phyloP scores from a whole-genome alignment of 2,113 vertebrate genomes.

The Podocnemis expansa region DNA sequence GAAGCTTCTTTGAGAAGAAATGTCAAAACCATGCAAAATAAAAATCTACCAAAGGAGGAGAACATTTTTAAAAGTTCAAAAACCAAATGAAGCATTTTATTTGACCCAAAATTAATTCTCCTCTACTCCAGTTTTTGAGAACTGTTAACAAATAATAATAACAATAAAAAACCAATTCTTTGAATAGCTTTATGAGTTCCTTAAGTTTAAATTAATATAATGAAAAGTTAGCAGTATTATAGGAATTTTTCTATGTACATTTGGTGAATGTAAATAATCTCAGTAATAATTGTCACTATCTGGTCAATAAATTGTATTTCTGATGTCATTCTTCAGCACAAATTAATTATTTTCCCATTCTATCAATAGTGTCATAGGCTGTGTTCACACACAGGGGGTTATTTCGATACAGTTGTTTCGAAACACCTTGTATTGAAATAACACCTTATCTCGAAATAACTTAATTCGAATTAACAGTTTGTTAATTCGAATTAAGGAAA shows the following conservation, averaged over 20 bases:
- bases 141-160: neutral
- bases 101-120: neutral
- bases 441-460: too few relatives aligned
- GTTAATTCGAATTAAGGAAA: too few relatives aligned
- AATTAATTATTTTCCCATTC: neutral
- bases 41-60: neutral
- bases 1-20: conserved; percentile 44
- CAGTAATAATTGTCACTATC: neutral
- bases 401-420: too few relatives aligned
- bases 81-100: neutral
- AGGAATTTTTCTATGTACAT: neutral
- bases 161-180: neutral
- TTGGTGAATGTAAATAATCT: neutral
- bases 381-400: too few relatives aligned
- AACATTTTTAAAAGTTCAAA: neutral
- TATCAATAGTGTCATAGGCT: neutral
- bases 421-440: too few relatives aligned
- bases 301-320: neutral
- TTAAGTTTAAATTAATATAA: conserved; percentile 4
- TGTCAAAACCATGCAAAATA: conserved; percentile 46
- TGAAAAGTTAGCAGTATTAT: neutral
- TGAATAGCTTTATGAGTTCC: neutral
- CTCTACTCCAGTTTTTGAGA: neutral
- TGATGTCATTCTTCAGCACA: neutral
- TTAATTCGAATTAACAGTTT: too few relatives aligned